These are phyloP conservation scores for Diaphora mendica DNA, from an alignment of 2,888 invertebrate genomes.

Conservation along the genomic window DNA sequence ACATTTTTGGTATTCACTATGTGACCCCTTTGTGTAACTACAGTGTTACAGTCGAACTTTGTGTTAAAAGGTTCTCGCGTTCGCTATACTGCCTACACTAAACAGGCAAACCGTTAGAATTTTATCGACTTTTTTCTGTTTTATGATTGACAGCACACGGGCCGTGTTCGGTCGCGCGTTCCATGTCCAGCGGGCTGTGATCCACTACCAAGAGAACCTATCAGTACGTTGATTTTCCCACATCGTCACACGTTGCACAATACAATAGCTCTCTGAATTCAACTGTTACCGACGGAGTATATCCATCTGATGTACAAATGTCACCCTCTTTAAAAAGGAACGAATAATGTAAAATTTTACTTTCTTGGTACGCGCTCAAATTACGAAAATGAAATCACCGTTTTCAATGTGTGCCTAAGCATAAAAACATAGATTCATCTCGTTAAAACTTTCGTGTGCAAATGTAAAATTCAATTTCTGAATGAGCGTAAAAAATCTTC, in stretches of 20 bases:
- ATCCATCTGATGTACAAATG: conserved; percentile 61
- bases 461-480: conserved; percentile 86
- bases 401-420: conserved; percentile 71
- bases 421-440: conserved; percentile 73
- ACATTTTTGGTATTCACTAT: conserved; percentile 60
- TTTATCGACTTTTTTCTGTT: conserved; percentile 76
- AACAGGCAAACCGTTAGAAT: conserved; percentile 77
- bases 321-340: conserved; percentile 51
- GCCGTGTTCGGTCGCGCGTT: conserved; percentile 82
- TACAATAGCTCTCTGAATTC: conserved; percentile 67
- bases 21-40: conserved; percentile 67
- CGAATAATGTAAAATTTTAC: conserved; percentile 41
- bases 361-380: conserved; percentile 56
- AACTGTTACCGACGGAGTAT: conserved; percentile 58
- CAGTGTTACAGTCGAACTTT: conserved; percentile 59
- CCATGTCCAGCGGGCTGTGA: conserved; percentile 78
- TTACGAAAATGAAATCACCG: conserved; percentile 69
- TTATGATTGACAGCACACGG: conserved; percentile 86
- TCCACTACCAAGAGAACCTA: conserved; percentile 78
- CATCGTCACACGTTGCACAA: conserved; percentile 75
- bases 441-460: conserved; percentile 83
- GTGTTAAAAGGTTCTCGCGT: conserved; percentile 66
- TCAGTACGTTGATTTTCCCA: conserved; percentile 62
- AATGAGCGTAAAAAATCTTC: conserved; percentile 84
- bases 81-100: conserved; percentile 63